A percentile compares a stretch with the other conserved stretches of the same genome.
These are phyloP conservation scores for Petrocephalus zakoni DNA, from an alignment of 2,113 vertebrate species.

Conservation along the genomic window DNA sequence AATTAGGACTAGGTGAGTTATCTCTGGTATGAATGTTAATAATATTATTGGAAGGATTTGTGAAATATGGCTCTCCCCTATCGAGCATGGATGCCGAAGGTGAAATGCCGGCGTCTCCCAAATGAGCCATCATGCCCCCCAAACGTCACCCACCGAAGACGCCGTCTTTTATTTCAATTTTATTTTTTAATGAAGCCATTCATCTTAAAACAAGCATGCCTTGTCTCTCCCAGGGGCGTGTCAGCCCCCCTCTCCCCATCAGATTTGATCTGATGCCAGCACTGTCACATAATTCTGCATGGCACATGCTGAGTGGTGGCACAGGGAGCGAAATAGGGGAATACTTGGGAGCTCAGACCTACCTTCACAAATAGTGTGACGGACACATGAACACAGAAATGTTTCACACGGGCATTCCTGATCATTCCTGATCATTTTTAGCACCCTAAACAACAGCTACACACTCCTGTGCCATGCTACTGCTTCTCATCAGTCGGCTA, in stretches of 20 bases:
- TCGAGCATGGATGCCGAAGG: background rate
- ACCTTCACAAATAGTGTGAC: background rate
- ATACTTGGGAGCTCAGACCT: background rate
- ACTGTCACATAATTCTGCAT: background rate
- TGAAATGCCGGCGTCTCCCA: background rate
- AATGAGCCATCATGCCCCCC: background rate
- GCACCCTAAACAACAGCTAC: background rate
- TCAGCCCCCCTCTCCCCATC: background rate
- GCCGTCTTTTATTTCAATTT: background rate
- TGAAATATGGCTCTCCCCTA: background rate
- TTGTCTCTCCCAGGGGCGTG: background rate
- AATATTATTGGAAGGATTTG: background rate
- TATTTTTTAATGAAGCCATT: background rate
- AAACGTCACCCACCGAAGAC: background rate
- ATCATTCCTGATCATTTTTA: background rate
- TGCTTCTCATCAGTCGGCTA: background rate
- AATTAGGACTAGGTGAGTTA: background rate
- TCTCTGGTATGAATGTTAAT: background rate
- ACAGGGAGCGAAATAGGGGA: background rate
- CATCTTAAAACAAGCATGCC: background rate
- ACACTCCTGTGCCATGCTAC: background rate
- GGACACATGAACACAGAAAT: background rate
- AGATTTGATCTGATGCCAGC: background rate
- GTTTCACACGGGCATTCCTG: no score
- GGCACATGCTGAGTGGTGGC: background rate